A percentile compares a stretch with the other conserved stretches of the same genome.
Conservation (phyloP, 2,888 invertebrate genomes). For the Nemapogon koenigi region DNA sequence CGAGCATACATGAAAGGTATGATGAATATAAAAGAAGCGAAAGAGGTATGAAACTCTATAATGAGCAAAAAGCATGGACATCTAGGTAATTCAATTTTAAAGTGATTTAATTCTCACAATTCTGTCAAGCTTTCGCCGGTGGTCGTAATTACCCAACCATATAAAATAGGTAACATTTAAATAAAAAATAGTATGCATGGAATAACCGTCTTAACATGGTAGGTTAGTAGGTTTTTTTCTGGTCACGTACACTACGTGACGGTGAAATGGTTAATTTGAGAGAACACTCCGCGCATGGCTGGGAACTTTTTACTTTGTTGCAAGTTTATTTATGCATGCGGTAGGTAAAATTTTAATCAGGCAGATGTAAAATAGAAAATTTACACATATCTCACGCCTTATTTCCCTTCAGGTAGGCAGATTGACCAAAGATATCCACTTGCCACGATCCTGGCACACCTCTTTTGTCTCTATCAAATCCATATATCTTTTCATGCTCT, state of each 20-base stretch:
- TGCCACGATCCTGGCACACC: too few relatives aligned
- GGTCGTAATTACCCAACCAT: conserved; percentile 1
- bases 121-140: conserved; percentile 2
- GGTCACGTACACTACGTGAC: conserved; percentile 7
- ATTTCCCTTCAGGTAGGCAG: too few relatives aligned
- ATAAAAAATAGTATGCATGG: neutral
- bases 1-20: too few relatives aligned
- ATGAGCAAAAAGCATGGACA: too few relatives aligned
- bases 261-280: conserved; percentile 8
- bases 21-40: too few relatives aligned
- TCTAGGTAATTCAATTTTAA: neutral
- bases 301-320: neutral
- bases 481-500: too few relatives aligned
- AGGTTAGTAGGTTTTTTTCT: conserved; percentile 1
- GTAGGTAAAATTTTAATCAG: conserved; percentile 1
- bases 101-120: conserved; percentile 1
- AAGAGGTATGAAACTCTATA: too few relatives aligned
- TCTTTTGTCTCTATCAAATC: too few relatives aligned
- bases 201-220: conserved; percentile 1
- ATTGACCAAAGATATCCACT: too few relatives aligned
- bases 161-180: neutral
- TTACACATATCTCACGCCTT: too few relatives aligned
- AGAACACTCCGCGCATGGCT: neutral
- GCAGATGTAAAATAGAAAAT: too few relatives aligned
- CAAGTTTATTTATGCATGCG: conserved; percentile 5